Percentiles rank a stretch among this genome's conserved stretches.
These are phyloP conservation scores for Drosophila sordidapex DNA, from an alignment of 2,888 invertebrate genomes.

Conservation along the genomic window DNA sequence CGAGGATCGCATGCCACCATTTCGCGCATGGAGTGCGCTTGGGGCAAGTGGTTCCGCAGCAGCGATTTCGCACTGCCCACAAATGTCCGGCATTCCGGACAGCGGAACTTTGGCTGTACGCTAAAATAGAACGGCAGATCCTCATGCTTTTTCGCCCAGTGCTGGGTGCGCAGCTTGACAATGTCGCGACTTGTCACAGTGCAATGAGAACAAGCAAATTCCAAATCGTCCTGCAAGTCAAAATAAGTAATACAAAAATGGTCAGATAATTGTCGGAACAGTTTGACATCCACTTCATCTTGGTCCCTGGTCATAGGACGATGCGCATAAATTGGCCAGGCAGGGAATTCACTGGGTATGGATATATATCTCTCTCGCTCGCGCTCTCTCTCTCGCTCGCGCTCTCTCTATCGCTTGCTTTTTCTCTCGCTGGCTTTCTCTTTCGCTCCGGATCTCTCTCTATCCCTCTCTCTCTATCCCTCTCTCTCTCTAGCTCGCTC, in stretches of 20 bases:
- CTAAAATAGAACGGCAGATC: slow-evolving; percentile 78
- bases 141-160: slow-evolving; percentile 61
- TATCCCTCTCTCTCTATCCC: no score
- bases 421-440: no score
- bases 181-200: slow-evolving; percentile 51
- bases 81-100: slow-evolving; percentile 68
- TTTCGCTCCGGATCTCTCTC: no score
- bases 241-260: neutral
- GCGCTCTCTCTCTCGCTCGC: no score
- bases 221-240: slow-evolving; percentile 22
- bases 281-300: no score
- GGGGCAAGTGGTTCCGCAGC: slow-evolving; percentile 59
- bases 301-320: no score
- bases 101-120: slow-evolving; percentile 67
- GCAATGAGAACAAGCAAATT: slow-evolving; percentile 77
- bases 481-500: no score
- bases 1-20: slow-evolving; percentile 79
- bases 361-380: no score
- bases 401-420: no score
- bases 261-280: neutral
- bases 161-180: slow-evolving; percentile 56
- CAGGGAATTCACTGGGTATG: no score
- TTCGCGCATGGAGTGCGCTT: slow-evolving; percentile 75
- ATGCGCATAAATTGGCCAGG: no score
- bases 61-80: slow-evolving; percentile 61